Evolutionary conservation across 2,888 invertebrate species (phyloP).

Genomic region (Drosophila anomalata): DNA sequence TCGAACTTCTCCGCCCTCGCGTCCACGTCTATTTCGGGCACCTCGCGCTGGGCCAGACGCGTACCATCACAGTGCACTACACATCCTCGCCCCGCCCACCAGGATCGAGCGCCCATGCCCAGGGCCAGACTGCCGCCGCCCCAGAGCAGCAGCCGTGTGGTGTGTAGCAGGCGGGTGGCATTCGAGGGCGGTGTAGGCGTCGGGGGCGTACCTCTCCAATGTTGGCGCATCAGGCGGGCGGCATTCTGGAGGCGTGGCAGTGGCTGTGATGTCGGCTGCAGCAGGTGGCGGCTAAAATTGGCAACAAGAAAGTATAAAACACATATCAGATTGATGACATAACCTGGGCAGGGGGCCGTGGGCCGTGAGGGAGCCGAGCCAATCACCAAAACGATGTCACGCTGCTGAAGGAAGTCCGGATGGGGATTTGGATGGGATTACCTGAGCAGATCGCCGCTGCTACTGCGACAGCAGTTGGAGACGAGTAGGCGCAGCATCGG

Average conservation of each 20-base stretch:
- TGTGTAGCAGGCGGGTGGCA: constrained; percentile 50
- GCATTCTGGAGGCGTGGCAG: constrained; percentile 62
- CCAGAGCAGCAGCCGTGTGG: constrained; percentile 64
- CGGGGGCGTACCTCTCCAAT: constrained; percentile 27
- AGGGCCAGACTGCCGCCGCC: constrained; percentile 75
- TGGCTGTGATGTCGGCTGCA: constrained; percentile 53
- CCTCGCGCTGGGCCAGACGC: constrained; percentile 62
- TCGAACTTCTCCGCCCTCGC: constrained; percentile 88
- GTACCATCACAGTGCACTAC: constrained; percentile 80
- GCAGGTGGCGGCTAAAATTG: constrained; percentile 55
- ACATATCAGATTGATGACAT: constrained; percentile 47
- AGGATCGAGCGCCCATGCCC: constrained; percentile 70
- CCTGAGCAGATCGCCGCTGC: constrained; percentile 65
- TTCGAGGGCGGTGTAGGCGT: constrained; percentile 12
- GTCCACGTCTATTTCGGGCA: not conserved
- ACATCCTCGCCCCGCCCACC: constrained; percentile 45
- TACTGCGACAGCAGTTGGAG: constrained; percentile 68
- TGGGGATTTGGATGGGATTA: constrained; percentile 32
- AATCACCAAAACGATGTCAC: not conserved
- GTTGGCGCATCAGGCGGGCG: constrained; percentile 55
- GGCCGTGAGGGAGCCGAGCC: not conserved
- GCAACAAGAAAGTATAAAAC: constrained; percentile 8
- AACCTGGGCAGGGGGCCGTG: constrained; percentile 6
- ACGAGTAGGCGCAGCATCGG: constrained; percentile 75
- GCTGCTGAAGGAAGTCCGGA: not conserved